Evolutionary conservation across 1,140 invertebrate species (phyloP), one percentile per base, ranked within the genome.

Genomic region (Drosophila oshimai): DNA sequence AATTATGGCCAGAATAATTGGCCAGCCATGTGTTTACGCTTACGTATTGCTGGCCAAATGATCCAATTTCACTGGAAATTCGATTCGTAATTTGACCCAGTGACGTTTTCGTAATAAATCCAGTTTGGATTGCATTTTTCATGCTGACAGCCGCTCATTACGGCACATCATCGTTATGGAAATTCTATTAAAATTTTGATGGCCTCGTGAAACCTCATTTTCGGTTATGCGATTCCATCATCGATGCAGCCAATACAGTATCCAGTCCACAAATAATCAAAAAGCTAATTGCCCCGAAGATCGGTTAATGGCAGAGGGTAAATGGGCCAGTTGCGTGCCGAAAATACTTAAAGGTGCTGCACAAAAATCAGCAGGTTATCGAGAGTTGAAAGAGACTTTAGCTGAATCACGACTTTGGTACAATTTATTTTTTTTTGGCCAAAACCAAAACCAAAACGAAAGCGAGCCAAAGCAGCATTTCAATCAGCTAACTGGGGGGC

Each of bases 341-440:
- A 47, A 70, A 65, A 51, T 80, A 78, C 78, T 78, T 83, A 83
- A 45, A 74, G 57, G 42, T 62, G 26, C 18, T 12, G 29, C 44
- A 51, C 57, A 58, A 55, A 75, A 78, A 57, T 84, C 62, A 61
- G 65, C 57, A 65, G 64, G 53, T 70, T 69, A 62, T 53, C 41
- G 41, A 70, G 29, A 69, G 58, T 74, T 47, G 61, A 71, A 60
- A 45, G 72, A 51, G 71, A 76, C 61, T 71, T 78, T 60, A 44
- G 80, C 79, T 86, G 80, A 86, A 70, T 86, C 80, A 86, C 80
- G 80, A 86, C 61, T 72, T 75, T 58, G 75, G 70, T 64, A 86
- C 71, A 80, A 75, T 75, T 86, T n/a, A n/a, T n/a, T n/a, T n/a
- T n/a, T n/a, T n/a, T n/a, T 84, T 68, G 46, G 46, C 26, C 58